A percentile compares a stretch with the other conserved stretches of the same genome.
Evolutionary conservation across 2,888 invertebrate genomes (phyloP).

Genomic region (Agriopis marginaria): DNA sequence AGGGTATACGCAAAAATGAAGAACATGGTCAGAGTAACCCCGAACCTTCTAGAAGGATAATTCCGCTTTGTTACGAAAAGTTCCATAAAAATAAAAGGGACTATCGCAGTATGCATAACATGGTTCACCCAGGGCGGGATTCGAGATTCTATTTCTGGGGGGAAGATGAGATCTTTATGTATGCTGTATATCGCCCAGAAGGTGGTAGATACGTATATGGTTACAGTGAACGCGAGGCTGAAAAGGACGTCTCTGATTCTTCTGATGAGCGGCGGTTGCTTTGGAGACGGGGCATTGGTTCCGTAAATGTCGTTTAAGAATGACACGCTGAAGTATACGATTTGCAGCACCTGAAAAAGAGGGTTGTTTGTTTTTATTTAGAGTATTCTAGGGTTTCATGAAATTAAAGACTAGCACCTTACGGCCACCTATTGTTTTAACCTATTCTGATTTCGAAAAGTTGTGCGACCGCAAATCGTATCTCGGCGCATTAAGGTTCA

Average conservation of each 20-base stretch:
- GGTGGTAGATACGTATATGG: conserved; percentile 92
- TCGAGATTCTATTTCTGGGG: conserved; percentile 90
- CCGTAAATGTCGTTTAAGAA: conserved; percentile 91
- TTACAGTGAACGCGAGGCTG: conserved; percentile 90
- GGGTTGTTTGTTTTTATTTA: neutral
- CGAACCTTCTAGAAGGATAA: conserved; percentile 89
- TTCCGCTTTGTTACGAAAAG: conserved; percentile 89
- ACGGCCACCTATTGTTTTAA: no score
- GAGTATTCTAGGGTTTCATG: neutral
- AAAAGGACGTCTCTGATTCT: conserved; percentile 89
- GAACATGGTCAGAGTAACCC: conserved; percentile 82
- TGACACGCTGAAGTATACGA: conserved; percentile 91
- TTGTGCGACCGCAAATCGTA: no score
- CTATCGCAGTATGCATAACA: conserved; percentile 93
- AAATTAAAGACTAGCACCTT: neutral
- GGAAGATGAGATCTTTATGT: conserved; percentile 95
- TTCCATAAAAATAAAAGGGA: conserved; percentile 91
- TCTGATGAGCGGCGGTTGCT: conserved; percentile 87
- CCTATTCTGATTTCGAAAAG: no score
- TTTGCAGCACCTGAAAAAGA: conserved; percentile 88
- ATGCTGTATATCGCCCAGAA: conserved; percentile 95
- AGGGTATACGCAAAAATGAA: conserved; percentile 89
- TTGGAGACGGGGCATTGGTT: conserved; percentile 87
- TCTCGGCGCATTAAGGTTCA: no score
- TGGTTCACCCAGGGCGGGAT: conserved; percentile 97